phyloP scores from a whole-genome alignment of 2,888 invertebrate genomes.

The Tupiocoris notatus region DNA sequence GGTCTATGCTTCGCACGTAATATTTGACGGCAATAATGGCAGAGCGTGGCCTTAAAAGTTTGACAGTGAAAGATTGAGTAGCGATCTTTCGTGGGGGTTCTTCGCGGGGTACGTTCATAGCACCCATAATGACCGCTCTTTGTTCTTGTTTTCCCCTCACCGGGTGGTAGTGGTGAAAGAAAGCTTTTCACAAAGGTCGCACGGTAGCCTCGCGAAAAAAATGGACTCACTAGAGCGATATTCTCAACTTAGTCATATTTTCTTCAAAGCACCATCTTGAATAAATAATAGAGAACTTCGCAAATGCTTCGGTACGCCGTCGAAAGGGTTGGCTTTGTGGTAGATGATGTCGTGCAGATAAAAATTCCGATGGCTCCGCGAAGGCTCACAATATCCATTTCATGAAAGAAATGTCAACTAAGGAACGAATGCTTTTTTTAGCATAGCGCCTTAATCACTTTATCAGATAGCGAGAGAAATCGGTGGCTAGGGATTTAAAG shows the following conservation, averaged over 20 bases:
- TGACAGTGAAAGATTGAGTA: constrained; percentile 38
- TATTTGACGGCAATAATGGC: constrained; percentile 34
- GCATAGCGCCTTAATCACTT: too few relatives aligned
- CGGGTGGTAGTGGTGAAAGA: not conserved
- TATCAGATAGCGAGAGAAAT: too few relatives aligned
- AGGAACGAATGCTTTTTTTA: too few relatives aligned
- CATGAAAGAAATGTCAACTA: too few relatives aligned
- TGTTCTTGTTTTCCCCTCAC: constrained; percentile 27
- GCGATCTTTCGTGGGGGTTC: constrained; percentile 17
- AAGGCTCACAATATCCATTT: too few relatives aligned
- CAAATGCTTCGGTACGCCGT: not conserved
- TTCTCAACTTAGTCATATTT: constrained; percentile 20
- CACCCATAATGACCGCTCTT: constrained; percentile 33
- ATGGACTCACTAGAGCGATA: constrained; percentile 17
- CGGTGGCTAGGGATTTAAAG: too few relatives aligned
- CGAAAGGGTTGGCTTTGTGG: not conserved
- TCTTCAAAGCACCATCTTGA: constrained; percentile 3
- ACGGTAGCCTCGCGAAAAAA: not conserved
- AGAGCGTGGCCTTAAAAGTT: constrained; percentile 31
- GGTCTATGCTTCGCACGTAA: constrained; percentile 28
- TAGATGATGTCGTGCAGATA: not conserved
- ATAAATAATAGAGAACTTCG: not conserved
- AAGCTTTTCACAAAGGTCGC: constrained; percentile 7
- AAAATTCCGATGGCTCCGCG: too few relatives aligned
- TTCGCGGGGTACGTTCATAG: constrained; percentile 7